These are phyloP conservation scores for Pteronura brasiliensis DNA, from an alignment of 2,113 vertebrate genomes.

Conservation along the genomic window DNA sequence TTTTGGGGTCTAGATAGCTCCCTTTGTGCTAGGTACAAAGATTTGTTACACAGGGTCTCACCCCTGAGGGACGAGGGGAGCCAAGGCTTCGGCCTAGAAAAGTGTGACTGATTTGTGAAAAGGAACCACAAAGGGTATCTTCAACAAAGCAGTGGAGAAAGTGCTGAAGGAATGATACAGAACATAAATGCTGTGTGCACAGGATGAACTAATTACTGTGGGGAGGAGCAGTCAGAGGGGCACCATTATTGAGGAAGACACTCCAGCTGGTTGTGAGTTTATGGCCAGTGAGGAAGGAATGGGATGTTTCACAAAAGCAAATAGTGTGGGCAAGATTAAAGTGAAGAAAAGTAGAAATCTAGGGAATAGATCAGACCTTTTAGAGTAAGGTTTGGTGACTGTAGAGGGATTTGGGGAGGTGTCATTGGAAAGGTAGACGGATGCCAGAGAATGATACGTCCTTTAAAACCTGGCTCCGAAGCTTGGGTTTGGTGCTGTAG, in stretches of 20 bases:
- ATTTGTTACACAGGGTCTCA: background rate
- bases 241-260: background rate
- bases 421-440: background rate
- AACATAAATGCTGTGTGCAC: background rate
- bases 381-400: background rate
- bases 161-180: background rate
- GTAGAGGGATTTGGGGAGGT: background rate
- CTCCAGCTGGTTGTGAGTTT: background rate
- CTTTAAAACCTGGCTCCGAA: background rate
- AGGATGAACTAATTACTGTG: background rate
- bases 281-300: background rate
- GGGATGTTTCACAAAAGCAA: background rate
- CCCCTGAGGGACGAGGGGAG: background rate
- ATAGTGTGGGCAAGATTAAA: background rate
- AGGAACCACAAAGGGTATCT: background rate
- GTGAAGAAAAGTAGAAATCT: background rate
- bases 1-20: background rate
- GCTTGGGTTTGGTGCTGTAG: background rate
- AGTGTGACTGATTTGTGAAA: background rate
- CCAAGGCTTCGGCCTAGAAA: background rate
- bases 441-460: background rate
- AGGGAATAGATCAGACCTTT: background rate
- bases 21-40: background rate
- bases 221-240: background rate
- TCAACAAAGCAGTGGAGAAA: background rate